These are phyloP conservation scores for Drosophila falleni DNA, from an alignment of 2,888 invertebrate species.

Conservation along the genomic window DNA sequence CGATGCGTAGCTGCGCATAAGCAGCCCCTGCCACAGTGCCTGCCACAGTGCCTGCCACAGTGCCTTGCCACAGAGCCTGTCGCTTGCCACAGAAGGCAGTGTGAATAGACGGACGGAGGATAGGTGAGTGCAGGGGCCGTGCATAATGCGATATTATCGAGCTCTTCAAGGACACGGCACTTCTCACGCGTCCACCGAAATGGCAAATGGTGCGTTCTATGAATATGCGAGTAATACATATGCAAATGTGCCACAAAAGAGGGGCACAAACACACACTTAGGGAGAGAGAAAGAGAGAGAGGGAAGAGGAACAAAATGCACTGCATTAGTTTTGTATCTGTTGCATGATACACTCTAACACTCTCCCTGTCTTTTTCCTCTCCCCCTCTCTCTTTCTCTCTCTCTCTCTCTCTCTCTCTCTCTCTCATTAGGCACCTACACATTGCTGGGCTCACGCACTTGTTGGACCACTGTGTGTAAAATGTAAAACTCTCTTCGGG, in stretches of 20 bases:
- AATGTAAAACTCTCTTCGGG: conserved; percentile 1
- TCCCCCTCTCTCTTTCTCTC: background rate
- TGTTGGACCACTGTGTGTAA: conserved; percentile 41
- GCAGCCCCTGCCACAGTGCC: conserved; percentile 36
- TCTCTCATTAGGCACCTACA: conserved; percentile 37
- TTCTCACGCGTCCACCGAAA: conserved; percentile 60
- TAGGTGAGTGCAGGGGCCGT: conserved; percentile 28
- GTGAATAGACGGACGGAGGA: background rate
- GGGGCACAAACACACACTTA: conserved; percentile 20
- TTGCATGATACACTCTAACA: no score
- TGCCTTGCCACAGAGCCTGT: background rate
- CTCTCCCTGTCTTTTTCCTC: no score
- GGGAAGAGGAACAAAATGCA: conserved; percentile 19
- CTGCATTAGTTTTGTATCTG: conserved; percentile 56
- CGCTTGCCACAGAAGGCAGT: conserved; percentile 1
- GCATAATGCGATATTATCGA: conserved; percentile 65
- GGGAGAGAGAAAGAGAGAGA: background rate
- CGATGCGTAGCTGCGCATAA: conserved; percentile 60
- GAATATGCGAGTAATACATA: conserved; percentile 41
- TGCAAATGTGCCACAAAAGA: conserved; percentile 50
- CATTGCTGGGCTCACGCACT: conserved; percentile 65
- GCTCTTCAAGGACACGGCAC: conserved; percentile 69
- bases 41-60: conserved; percentile 4
- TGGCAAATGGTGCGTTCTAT: conserved; percentile 13
- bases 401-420: background rate